Percentiles rank a stretch among this genome's conserved stretches.
These are phyloP conservation scores for Stegophylla sp. DNA, from an alignment of 2,888 invertebrate species.

Conservation along the genomic window DNA sequence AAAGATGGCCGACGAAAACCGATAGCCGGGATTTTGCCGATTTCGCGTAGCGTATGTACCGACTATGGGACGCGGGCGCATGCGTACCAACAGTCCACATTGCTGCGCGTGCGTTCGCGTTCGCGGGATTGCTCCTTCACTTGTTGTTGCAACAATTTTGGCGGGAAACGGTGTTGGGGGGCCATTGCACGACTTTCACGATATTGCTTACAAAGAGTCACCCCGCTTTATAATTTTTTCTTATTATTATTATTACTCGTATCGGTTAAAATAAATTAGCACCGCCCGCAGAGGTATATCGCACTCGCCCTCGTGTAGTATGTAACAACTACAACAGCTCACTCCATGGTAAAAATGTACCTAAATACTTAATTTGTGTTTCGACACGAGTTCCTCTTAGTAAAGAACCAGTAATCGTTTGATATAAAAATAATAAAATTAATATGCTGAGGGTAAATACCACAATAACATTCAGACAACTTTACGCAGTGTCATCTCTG, in stretches of 20 bases:
- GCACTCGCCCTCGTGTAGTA: too few species aligned
- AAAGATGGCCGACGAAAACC: slow-evolving; percentile 44
- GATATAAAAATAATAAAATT: too few species aligned
- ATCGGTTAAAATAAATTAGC: too few species aligned
- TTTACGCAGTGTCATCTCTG: too few species aligned
- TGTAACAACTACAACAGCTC: too few species aligned
- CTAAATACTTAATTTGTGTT: too few species aligned
- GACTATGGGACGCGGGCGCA: slow-evolving; percentile 31
- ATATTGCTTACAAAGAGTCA: background rate
- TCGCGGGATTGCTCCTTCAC: background rate
- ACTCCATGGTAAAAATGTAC: too few species aligned
- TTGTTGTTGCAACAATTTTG: slow-evolving; percentile 29
- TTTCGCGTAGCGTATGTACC: slow-evolving; percentile 12
- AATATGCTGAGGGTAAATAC: too few species aligned
- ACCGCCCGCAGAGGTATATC: too few species aligned
- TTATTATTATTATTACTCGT: background rate
- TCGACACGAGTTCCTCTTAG: too few species aligned
- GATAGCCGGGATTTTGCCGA: slow-evolving; percentile 36
- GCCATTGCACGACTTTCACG: background rate
- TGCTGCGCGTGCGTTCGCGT: background rate
- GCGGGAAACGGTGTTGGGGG: background rate
- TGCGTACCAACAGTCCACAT: background rate
- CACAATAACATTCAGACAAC: too few species aligned
- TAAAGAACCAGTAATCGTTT: too few species aligned
- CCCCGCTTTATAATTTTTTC: background rate